Evolutionary conservation across 2,113 vertebrate species (phyloP).

Genomic region (Nothoprocta perdicaria): DNA sequence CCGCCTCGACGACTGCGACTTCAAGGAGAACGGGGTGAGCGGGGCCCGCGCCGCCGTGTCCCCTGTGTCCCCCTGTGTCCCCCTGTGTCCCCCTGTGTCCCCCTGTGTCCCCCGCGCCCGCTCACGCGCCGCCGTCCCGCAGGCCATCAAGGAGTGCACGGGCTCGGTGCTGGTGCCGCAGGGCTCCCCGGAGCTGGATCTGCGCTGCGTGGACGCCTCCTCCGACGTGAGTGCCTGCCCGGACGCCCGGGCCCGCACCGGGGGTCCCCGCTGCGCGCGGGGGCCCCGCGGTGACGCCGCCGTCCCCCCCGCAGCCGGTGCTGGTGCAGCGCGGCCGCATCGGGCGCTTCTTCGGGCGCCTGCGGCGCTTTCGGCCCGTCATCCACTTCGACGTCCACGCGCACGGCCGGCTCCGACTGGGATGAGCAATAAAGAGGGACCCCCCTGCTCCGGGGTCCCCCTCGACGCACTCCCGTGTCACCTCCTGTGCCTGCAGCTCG

Average conservation of each 20-base stretch:
- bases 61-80: too few relatives aligned
- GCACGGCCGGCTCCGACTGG: accelerated
- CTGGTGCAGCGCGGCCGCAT: conserved; percentile 26
- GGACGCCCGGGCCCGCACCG: too few relatives aligned
- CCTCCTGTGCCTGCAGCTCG: not conserved
- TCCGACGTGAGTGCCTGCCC: not conserved
- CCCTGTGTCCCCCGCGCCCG: not conserved
- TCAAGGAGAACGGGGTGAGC: conserved; percentile 51
- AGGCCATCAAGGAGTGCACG: conserved; percentile 34
- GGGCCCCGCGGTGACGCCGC: not conserved
- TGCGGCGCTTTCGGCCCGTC: not conserved
- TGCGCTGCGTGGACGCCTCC: not conserved
- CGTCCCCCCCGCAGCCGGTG: not conserved
- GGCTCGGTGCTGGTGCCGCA: not conserved
- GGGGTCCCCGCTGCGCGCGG: too few relatives aligned
- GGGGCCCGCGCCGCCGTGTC: not conserved
- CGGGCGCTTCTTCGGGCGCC: not conserved
- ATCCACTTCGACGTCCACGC: accelerated
- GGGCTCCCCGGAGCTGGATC: not conserved
- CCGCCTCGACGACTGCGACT: conserved; percentile 8
- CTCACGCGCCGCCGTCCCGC: not conserved
- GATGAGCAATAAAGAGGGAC: conserved; percentile 27
- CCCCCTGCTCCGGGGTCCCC: not conserved
- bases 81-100: not conserved
- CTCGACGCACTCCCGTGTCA: not conserved